Evolutionary conservation across 2,888 invertebrate genomes (phyloP), one percentile per base, ranked within the genome.

Genomic region (Melangyna quadrimaculata): DNA sequence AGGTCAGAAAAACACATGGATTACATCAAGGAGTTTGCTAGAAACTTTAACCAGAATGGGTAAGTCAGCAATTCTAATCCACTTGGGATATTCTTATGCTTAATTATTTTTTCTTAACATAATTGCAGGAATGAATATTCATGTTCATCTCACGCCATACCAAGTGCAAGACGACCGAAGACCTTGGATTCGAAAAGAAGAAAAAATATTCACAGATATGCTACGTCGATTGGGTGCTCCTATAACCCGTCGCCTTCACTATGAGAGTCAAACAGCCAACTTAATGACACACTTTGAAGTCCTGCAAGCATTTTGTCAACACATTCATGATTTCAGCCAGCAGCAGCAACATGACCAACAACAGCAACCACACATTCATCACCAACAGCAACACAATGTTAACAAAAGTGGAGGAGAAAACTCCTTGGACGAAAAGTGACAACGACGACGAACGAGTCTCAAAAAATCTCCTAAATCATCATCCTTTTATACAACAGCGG

Each of bases 131-230:
- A 94, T 97, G 89, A 93, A 94, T 87, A 93, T 97, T 71, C 94
- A 94, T 89, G 94, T 97, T 45, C 97, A 98, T 92, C 96, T 98
- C 75, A 96, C 97, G 51, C 97, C 97, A n/a, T 98, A 98, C 93
- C 98, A 98, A 93, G 95, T 97, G 72, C 93, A 94, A 87, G 97
- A 97, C 90, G 94, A 95, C 82, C 93, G 95, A 32, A 93, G 97
- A 73, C 96, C 96, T 9, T 97, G 97, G 97, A 96, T 98, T 90
- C 94, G 95, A 14, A 94, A 95, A 87, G 97, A 98, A 92, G 97
- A 98, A 91, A 95, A 94, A 88, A 93, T 94, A 0, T 98, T 98
- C 92, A 94, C 95, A 1, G 93, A 94, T 29, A 93, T 94, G 88
- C 93, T 98, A 61, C 93, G 93, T 88, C 93, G 94, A 88, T 91